A percentile compares a stretch with the other conserved stretches of the same genome.
phyloP scores from a whole-genome alignment of 2,888 invertebrate genomes.

The Spilarctia lutea region DNA sequence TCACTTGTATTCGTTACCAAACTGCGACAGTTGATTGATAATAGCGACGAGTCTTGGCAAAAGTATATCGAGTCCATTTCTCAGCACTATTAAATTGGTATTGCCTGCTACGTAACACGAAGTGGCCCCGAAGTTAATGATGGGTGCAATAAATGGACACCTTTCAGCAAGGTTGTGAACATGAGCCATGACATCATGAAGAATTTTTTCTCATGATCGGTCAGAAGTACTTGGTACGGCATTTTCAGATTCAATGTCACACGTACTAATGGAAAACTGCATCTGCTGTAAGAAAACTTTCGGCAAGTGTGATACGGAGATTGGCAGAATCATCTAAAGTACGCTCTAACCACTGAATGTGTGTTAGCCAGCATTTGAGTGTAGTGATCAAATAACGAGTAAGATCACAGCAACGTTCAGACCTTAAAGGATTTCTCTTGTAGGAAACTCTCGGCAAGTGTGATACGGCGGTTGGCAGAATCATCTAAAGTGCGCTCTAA shows the following conservation, averaged over 20 bases:
- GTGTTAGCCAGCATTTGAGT: slow-evolving; percentile 94
- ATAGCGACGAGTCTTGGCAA: slow-evolving; percentile 94
- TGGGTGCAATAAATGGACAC: slow-evolving; percentile 97
- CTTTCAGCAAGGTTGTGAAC: slow-evolving; percentile 94
- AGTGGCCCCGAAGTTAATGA: slow-evolving; percentile 99
- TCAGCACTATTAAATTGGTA: slow-evolving; percentile 95
- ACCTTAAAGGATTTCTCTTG: slow-evolving; percentile 99
- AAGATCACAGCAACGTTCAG: slow-evolving; percentile 97
- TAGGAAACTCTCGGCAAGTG: slow-evolving; percentile 98
- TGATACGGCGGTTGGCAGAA: slow-evolving; percentile 97
- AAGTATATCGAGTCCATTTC: slow-evolving; percentile 94
- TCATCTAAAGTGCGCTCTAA: slow-evolving; percentile 99
- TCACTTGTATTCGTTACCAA: slow-evolving; percentile 92
- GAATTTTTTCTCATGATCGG: slow-evolving; percentile 89
- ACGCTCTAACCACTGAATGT: slow-evolving; percentile 98
- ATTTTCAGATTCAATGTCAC: no score
- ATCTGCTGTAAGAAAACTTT: slow-evolving; percentile 97
- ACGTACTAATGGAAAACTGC: slow-evolving; percentile 89
- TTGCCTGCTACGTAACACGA: slow-evolving; percentile 99
- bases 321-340: slow-evolving; percentile 99
- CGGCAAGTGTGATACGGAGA: slow-evolving; percentile 95
- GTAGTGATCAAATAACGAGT: slow-evolving; percentile 96
- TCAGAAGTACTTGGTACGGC: no score
- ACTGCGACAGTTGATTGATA: slow-evolving; percentile 91
- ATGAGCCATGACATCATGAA: slow-evolving; percentile 99